These are phyloP conservation scores for Prochilodus magdalenae DNA, from an alignment of 2,113 vertebrate species.

Conservation along the genomic window DNA sequence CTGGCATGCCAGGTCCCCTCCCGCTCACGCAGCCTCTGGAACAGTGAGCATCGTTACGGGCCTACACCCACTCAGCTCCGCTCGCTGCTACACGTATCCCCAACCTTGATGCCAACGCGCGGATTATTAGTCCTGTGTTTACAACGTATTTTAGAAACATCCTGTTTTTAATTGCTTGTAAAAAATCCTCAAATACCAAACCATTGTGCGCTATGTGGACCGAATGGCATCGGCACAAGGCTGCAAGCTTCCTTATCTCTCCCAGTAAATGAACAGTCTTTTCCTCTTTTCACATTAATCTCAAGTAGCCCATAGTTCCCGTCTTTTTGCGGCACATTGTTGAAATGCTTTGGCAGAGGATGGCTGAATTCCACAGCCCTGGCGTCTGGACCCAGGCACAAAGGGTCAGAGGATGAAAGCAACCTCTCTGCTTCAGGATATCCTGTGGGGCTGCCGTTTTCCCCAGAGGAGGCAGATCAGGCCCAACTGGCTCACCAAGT, in stretches of 20 bases:
- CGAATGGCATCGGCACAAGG: conserved; percentile 23
- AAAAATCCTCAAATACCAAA: conserved; percentile 28
- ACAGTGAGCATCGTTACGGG: conserved; percentile 27
- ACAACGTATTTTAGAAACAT: background rate
- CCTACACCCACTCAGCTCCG: conserved; percentile 45
- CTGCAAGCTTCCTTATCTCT: conserved; percentile 32
- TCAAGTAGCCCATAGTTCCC: conserved; percentile 7
- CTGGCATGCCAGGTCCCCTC: conserved; percentile 30
- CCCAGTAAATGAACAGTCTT: background rate
- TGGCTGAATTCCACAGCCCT: background rate
- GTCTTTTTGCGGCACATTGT: conserved; percentile 30
- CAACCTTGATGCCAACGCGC: background rate
- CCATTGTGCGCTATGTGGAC: conserved; percentile 20
- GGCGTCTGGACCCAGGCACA: background rate
- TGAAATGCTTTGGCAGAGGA: background rate
- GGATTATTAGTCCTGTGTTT: conserved; percentile 24
- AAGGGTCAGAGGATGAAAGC: conserved; percentile 35
- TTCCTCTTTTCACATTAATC: conserved; percentile 36
- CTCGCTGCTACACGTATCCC: conserved; percentile 6
- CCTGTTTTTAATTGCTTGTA: conserved; percentile 7
- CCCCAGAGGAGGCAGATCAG: background rate
- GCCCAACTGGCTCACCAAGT: background rate
- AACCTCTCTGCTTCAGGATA: conserved; percentile 63
- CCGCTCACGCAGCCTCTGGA: conserved; percentile 34
- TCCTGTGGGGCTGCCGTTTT: conserved; percentile 56